These are phyloP conservation scores for Bambusicola thoracicus DNA, from an alignment of 2,113 vertebrate genomes.

Conservation along the genomic window DNA sequence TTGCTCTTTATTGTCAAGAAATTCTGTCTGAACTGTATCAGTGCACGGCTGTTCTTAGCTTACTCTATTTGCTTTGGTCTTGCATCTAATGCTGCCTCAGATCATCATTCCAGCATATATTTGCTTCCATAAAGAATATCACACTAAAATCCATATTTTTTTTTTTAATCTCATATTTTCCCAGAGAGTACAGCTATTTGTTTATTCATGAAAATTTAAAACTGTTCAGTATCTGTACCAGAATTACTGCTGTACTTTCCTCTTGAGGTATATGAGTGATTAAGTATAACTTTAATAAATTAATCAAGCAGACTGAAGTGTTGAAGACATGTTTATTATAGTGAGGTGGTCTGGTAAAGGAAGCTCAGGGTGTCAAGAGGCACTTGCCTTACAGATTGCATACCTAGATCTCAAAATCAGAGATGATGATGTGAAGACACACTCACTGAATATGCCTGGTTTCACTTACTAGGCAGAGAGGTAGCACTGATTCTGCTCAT, in stretches of 20 bases:
- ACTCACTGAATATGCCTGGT: background rate
- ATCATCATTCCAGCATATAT: background rate
- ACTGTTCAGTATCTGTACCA: background rate
- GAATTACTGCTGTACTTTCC: background rate
- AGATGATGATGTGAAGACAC: background rate
- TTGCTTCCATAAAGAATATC: background rate
- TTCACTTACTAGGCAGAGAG: background rate
- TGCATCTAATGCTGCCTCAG: background rate
- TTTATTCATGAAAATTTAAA: background rate
- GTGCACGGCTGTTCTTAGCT: background rate
- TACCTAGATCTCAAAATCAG: background rate
- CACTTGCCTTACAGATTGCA: background rate
- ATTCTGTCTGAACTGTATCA: background rate
- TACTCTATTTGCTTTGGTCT: background rate
- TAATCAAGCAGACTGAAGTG: background rate
- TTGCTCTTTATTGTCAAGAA: background rate
- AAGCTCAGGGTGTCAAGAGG: background rate
- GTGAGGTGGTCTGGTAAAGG: background rate
- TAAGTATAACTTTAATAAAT: background rate
- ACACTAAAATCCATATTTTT: background rate
- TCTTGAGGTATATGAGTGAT: background rate
- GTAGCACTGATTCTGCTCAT: background rate
- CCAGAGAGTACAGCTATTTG: background rate
- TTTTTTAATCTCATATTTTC: background rate
- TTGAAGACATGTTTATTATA: background rate